Base-by-base conservation (phyloP, 2,888 invertebrate genomes). In the Epirrhoe tristata region DNA sequence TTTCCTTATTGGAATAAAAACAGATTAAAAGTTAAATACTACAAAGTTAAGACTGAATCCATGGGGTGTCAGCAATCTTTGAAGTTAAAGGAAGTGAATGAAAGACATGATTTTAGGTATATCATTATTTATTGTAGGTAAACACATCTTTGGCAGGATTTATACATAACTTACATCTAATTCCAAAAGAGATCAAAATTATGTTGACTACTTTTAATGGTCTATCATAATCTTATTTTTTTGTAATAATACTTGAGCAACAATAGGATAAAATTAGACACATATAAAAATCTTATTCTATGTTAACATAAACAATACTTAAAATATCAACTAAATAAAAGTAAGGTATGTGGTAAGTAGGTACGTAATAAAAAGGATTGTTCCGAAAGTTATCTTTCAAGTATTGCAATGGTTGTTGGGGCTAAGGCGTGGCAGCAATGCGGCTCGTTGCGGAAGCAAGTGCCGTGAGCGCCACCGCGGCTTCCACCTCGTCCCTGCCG, bases 401-500 rank as follows among this genome's bases (percentile, higher is more conserved):
- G 12, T 43, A 43, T 48, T 55, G 50, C 0, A 50, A 32, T 32
- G 24, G 24, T 12, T 12, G 39, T 34, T 34, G 34, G 8, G 43
- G 24, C 51, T 63, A 67, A 17, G 65, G 73, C n/a, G 64, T 68
- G 1, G 89, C 84, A 32, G 85, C 81, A n/a, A 90, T 74, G 31
- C 90, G 85, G 63, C 77, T 84, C 5, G 87, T 79, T 5, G 90
- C 89, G 32, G 93, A 89, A 1, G 96, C 96, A 69, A 97, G 86
- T 60, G 95, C 94, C 0, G 96, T 96, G 6, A 97, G 88, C 0
- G 96, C 96, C 70, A 96, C 96, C 0, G 96, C 96, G 0, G 96
- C 96, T 80, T 96, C 96, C 24, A 97, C 92, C 81, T 97, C 96
- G 79, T 96, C 96, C 75, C 95, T 94, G 61, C 95, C 96, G 81